Percentiles rank a stretch among this genome's conserved stretches.
These are phyloP conservation scores for Pterostichus niger DNA, from an alignment of 2,888 invertebrate genomes.

Conservation along the genomic window DNA sequence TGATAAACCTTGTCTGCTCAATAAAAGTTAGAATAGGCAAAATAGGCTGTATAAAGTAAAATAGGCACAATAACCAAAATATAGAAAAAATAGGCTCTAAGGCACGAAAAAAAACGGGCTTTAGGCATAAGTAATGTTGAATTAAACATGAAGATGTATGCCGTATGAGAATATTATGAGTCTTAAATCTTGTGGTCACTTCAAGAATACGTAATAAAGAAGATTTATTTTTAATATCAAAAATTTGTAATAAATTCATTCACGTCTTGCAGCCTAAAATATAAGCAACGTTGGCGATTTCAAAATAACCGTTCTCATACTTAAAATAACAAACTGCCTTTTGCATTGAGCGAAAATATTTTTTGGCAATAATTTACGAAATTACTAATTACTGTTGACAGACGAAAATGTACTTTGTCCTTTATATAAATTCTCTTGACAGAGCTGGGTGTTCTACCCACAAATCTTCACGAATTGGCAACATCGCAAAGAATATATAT, in stretches of 20 bases:
- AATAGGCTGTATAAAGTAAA: too few species aligned
- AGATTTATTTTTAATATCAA: conserved; percentile 3
- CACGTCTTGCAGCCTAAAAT: not conserved
- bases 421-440: conserved; percentile 47
- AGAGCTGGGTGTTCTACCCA: conserved; percentile 46
- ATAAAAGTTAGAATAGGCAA: too few species aligned
- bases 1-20: too few species aligned
- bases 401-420: conserved; percentile 41
- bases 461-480: conserved; percentile 63
- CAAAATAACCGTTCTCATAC: conserved; percentile 33
- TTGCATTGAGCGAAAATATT: conserved; percentile 37
- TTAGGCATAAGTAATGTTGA: too few species aligned
- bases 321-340: conserved; percentile 42
- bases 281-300: conserved; percentile 29
- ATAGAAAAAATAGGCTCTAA: too few species aligned
- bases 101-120: too few species aligned
- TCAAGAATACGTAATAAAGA: not conserved
- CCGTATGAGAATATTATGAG: too few species aligned
- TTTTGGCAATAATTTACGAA: conserved; percentile 61
- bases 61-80: too few species aligned
- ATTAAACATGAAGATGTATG: too few species aligned
- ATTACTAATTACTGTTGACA: conserved; percentile 65
- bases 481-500: conserved; percentile 60
- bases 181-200: not conserved
- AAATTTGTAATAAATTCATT: not conserved